These are phyloP conservation scores for Scotopteryx bipunctaria DNA, from an alignment of 2,888 invertebrate genomes.

Conservation along the genomic window DNA sequence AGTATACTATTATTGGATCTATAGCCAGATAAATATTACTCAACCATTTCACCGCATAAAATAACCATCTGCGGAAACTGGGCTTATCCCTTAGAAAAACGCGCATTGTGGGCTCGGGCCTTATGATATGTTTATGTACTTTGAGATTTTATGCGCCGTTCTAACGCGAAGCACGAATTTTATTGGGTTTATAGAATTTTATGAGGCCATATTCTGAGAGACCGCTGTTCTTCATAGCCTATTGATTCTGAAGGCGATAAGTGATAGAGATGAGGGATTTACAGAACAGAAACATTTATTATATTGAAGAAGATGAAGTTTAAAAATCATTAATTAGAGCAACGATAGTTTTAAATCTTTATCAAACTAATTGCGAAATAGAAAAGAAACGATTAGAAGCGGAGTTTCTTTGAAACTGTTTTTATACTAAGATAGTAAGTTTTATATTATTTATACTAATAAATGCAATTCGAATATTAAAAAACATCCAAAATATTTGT, in stretches of 20 bases:
- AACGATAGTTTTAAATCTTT: no score
- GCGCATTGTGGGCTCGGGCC: conserved; percentile 79
- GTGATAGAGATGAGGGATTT: conserved; percentile 30
- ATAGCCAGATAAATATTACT: conserved; percentile 8
- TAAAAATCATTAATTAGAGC: no score
- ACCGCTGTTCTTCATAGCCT: conserved; percentile 79
- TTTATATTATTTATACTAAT: no score
- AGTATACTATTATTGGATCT: no score
- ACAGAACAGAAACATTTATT: no score
- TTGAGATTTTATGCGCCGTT: conserved; percentile 82
- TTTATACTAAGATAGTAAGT: no score
- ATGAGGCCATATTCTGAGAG: conserved; percentile 74
- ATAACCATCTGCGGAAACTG: conserved; percentile 79
- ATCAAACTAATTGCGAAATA: no score
- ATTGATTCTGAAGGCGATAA: conserved; percentile 72
- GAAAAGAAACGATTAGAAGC: no score
- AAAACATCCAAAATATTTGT: no score
- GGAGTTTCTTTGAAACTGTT: no score
- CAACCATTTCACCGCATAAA: conserved; percentile 71
- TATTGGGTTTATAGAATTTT: conserved; percentile 83
- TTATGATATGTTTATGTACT: conserved; percentile 84
- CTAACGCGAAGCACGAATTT: conserved; percentile 81
- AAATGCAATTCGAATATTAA: no score
- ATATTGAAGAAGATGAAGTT: no score
- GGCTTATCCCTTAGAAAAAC: conserved; percentile 77